Evolutionary conservation across 2,113 vertebrate genomes (phyloP).

Genomic region (Octodon degus): DNA sequence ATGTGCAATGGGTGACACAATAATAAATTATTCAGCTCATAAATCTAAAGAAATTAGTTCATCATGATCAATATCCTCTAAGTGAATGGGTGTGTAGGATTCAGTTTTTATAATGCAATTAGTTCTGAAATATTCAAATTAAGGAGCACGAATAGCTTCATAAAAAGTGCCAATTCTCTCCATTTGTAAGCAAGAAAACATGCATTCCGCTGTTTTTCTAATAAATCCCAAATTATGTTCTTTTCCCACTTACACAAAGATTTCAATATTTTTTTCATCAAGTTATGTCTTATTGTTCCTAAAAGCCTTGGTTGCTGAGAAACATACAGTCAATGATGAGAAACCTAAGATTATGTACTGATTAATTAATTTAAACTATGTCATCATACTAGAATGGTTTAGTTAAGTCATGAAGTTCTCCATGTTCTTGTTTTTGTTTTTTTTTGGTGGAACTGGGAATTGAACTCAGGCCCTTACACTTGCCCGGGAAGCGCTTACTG

Average conservation of each 20-base stretch:
- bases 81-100: conserved; percentile 56
- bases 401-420: conserved; percentile 63
- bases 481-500: too few relatives aligned
- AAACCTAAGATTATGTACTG: conserved; percentile 71
- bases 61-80: conserved; percentile 66
- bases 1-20: conserved; percentile 6
- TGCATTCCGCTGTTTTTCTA: conserved; percentile 65
- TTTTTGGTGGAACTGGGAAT: too few relatives aligned
- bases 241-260: conserved; percentile 66
- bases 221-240: conserved; percentile 68
- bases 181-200: conserved; percentile 59
- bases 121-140: conserved; percentile 80
- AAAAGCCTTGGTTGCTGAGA: conserved; percentile 69
- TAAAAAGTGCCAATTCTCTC: conserved; percentile 29
- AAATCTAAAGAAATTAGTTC: conserved; percentile 74
- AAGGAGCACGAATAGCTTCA: conserved; percentile 41
- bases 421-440: conserved; percentile 14
- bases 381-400: conserved; percentile 61
- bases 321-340: conserved; percentile 58
- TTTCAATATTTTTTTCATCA: conserved; percentile 63
- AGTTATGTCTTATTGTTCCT: conserved; percentile 62
- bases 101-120: conserved; percentile 67
- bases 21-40: conserved; percentile 74
- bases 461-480: too few relatives aligned
- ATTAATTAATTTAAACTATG: conserved; percentile 66